These are phyloP conservation scores for Tetragnatha versicolor DNA, from an alignment of 1,140 invertebrate genomes.

Conservation along the genomic window DNA sequence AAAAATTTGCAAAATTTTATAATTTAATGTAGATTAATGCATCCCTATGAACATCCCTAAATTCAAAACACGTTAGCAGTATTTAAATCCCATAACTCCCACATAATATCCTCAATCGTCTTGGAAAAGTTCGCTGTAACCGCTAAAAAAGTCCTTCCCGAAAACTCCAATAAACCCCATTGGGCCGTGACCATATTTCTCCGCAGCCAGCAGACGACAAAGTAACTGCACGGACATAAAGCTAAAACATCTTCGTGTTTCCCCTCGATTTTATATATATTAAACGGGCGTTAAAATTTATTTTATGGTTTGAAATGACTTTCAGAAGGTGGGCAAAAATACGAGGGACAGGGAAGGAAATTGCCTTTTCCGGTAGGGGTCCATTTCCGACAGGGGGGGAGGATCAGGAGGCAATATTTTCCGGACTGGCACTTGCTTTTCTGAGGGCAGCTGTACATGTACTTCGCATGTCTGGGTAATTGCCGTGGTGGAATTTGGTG, in stretches of 20 bases:
- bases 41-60: too few relatives aligned
- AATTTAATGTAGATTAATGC: too few relatives aligned
- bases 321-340: slow-evolving; percentile 41
- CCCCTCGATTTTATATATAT: slow-evolving; percentile 37
- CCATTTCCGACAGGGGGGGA: not conserved
- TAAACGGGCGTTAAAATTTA: slow-evolving; percentile 47
- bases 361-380: slow-evolving; percentile 17
- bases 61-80: too few relatives aligned
- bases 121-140: too few relatives aligned
- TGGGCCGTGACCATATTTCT: not conserved
- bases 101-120: too few relatives aligned
- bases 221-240: slow-evolving; percentile 32
- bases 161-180: slow-evolving; percentile 5
- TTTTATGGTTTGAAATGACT: slow-evolving; percentile 51
- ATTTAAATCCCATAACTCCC: too few relatives aligned
- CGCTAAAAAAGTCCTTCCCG: not conserved
- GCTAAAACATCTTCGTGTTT: slow-evolving; percentile 39
- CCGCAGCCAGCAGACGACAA: not conserved
- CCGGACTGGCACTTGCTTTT: slow-evolving; percentile 16
- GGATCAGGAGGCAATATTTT: slow-evolving; percentile 34
- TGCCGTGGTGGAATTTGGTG: slow-evolving; percentile 2
- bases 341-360: slow-evolving; percentile 36
- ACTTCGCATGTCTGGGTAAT: slow-evolving; percentile 19
- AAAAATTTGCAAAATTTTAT: too few relatives aligned
- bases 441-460: slow-evolving; percentile 2